A percentile compares a stretch with the other conserved stretches of the same genome.
phyloP scores from a whole-genome alignment of 2,797 vertebrate species.

The Enteromius viviparus region DNA sequence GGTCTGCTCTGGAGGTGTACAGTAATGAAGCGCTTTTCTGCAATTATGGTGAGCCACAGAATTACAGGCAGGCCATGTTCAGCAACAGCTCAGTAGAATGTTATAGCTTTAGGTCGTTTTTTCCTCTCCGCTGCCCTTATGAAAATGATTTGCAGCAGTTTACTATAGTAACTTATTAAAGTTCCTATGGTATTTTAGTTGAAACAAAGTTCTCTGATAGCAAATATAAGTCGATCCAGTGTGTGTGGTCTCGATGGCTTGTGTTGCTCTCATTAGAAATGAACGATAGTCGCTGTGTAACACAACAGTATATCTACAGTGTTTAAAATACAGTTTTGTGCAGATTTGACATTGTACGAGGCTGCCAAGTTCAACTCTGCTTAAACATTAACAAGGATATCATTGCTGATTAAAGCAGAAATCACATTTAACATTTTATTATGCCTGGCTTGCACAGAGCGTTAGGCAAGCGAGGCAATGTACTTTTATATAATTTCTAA shows the following conservation, averaged over 20 bases:
- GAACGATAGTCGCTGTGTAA: neutral
- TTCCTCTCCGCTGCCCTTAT: neutral
- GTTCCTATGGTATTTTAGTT: conserved; percentile 14
- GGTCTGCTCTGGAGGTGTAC: conserved; percentile 15
- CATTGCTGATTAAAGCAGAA: neutral
- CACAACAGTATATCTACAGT: neutral
- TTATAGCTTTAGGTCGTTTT: conserved; percentile 10
- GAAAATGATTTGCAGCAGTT: conserved; percentile 5
- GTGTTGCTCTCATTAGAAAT: conserved; percentile 5
- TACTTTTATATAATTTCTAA: neutral
- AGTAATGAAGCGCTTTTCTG: conserved; percentile 52
- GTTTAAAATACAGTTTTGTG: neutral
- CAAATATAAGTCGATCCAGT: neutral
- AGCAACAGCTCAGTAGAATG: conserved; percentile 19
- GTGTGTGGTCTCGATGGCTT: neutral
- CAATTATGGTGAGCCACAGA: conserved; percentile 51
- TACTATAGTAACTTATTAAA: conserved; percentile 12
- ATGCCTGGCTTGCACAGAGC: neutral
- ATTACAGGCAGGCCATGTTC: conserved; percentile 18
- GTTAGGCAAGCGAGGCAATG: neutral
- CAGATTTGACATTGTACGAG: neutral
- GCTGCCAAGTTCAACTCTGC: neutral
- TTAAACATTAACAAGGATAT: neutral
- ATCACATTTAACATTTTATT: neutral
- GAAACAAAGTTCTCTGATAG: conserved; percentile 3